Conservation (phyloP, 2,888 invertebrate species). For the Elmis aenea region DNA sequence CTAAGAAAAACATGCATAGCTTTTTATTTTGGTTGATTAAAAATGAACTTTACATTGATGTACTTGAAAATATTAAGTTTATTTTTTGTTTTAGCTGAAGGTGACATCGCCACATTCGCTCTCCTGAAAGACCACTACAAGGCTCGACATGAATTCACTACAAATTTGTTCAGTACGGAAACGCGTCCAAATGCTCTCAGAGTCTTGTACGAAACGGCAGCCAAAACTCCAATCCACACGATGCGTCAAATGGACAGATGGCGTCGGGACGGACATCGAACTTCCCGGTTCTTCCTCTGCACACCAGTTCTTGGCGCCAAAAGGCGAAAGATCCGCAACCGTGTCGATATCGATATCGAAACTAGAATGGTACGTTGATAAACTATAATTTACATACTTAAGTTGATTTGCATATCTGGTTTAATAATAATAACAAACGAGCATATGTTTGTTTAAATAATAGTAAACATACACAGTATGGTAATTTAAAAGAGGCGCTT, state of each 20-base stretch:
- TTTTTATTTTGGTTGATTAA: too few relatives aligned
- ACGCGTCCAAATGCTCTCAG: conserved; percentile 71
- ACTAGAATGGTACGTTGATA: conserved; percentile 76
- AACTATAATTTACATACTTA: not conserved
- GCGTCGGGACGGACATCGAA: conserved; percentile 57
- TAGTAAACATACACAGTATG: too few relatives aligned
- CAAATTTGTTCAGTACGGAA: conserved; percentile 69
- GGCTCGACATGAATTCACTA: conserved; percentile 62
- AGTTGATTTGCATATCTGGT: too few relatives aligned
- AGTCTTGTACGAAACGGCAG: conserved; percentile 74
- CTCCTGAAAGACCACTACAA: conserved; percentile 71
- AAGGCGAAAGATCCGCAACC: conserved; percentile 62
- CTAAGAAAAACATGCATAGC: too few relatives aligned
- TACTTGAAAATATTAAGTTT: too few relatives aligned
- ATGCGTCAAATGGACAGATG: conserved; percentile 64
- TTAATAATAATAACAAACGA: too few relatives aligned
- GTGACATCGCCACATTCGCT: conserved; percentile 85
- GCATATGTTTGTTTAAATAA: too few relatives aligned
- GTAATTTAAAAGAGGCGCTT: too few relatives aligned
- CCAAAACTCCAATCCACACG: conserved; percentile 58
- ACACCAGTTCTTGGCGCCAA: conserved; percentile 74
- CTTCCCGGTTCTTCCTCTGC: conserved; percentile 71
- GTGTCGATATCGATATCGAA: conserved; percentile 79
- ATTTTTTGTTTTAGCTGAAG: conserved; percentile 72
- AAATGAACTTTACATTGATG: too few relatives aligned